phyloP scores from a whole-genome alignment of 2,113 vertebrate genomes.

The Cygnus atratus region DNA sequence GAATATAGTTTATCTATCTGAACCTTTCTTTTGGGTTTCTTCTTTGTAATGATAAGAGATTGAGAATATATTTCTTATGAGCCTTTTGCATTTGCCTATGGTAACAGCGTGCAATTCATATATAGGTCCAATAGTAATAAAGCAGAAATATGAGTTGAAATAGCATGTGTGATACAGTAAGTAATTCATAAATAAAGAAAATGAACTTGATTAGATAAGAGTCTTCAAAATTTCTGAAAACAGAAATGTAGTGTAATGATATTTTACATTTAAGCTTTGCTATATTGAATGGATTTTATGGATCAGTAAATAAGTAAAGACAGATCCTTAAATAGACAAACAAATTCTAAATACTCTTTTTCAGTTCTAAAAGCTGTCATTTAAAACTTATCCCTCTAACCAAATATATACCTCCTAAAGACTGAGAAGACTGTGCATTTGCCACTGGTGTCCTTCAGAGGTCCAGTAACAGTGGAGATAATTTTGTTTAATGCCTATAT shows the following conservation, averaged over 20 bases:
- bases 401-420: not conserved
- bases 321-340: not conserved
- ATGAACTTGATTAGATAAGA: not conserved
- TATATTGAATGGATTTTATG: not conserved
- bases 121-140: not conserved
- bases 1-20: not conserved
- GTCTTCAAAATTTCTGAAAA: not conserved
- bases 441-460: not conserved
- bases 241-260: not conserved
- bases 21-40: not conserved
- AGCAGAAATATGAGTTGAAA: not conserved
- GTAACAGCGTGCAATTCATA: not conserved
- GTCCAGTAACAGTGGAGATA: accelerated
- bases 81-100: not conserved
- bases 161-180: not conserved
- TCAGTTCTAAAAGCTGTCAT: not conserved
- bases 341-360: not conserved
- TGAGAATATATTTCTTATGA: not conserved
- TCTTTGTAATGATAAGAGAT: not conserved
- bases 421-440: not conserved
- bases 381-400: not conserved
- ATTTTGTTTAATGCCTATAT: not conserved
- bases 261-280: not conserved
- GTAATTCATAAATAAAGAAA: not conserved
- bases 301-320: not conserved